Evolutionary conservation across 2,888 invertebrate genomes (phyloP).

Genomic region (Scaptomyza parva): DNA sequence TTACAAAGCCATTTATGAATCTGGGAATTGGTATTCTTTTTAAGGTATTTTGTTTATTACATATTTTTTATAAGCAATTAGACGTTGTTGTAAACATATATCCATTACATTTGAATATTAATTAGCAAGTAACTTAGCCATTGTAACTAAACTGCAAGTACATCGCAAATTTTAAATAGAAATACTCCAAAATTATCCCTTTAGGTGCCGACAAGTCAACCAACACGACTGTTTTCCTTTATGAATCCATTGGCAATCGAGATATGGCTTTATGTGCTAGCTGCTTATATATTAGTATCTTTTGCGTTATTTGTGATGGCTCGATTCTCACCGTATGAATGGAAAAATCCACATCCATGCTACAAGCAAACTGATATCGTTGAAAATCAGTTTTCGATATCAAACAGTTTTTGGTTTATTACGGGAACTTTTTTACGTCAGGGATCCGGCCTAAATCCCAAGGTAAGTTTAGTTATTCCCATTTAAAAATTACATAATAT

Average conservation of each 20-base stretch:
- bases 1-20: slow-evolving; percentile 99
- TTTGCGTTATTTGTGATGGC: slow-evolving; percentile 98
- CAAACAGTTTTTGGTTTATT: slow-evolving; percentile 96
- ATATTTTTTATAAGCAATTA: neutral
- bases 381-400: slow-evolving; percentile 98
- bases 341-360: slow-evolving; percentile 93
- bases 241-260: slow-evolving; percentile 98
- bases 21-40: slow-evolving; percentile 98
- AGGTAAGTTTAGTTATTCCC: slow-evolving; percentile 86
- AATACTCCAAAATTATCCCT: slow-evolving; percentile 27
- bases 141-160: neutral
- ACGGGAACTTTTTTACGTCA: slow-evolving; percentile 95
- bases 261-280: slow-evolving; percentile 98
- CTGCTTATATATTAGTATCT: slow-evolving; percentile 96
- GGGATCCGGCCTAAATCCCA: slow-evolving; percentile 93
- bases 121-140: neutral
- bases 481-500: neutral
- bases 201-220: slow-evolving; percentile 95
- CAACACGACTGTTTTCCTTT: slow-evolving; percentile 96
- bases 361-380: slow-evolving; percentile 93
- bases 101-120: neutral
- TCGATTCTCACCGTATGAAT: slow-evolving; percentile 98
- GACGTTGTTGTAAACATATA: neutral
- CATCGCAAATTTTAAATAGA: slow-evolving; percentile 14
- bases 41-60: slow-evolving; percentile 92